Evolutionary conservation across 2,113 vertebrate genomes (phyloP).

Genomic region (Telmatochromis sp.): DNA sequence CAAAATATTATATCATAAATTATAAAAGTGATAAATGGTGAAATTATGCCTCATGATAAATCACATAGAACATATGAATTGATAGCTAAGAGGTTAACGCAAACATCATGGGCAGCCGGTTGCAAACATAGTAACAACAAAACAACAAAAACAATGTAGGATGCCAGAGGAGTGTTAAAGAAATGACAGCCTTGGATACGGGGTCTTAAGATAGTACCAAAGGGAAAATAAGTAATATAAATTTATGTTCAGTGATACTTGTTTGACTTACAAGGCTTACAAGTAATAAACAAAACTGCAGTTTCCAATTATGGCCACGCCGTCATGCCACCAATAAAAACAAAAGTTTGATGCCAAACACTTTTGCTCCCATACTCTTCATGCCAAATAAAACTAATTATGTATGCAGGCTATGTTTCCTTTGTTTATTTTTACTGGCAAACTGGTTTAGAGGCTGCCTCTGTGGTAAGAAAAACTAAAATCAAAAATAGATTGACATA

Average conservation of each 20-base stretch:
- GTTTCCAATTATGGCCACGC: background rate
- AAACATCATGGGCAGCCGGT: background rate
- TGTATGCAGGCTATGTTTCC: background rate
- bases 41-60: background rate
- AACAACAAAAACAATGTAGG: background rate
- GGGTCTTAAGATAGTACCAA: background rate
- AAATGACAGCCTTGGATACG: background rate
- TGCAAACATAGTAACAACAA: background rate
- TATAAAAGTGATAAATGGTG: background rate
- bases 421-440: background rate
- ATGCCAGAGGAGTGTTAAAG: background rate
- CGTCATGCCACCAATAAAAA: constrained; percentile 13
- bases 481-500: background rate
- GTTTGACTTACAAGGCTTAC: background rate
- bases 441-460: background rate
- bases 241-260: background rate
- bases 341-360: background rate
- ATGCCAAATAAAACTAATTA: background rate
- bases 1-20: background rate
- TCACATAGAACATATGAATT: background rate
- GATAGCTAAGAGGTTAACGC: background rate
- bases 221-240: background rate
- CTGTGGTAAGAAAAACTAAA: background rate
- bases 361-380: background rate
- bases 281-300: background rate